Conservation (phyloP, 2,888 invertebrate species). For the Rotaria sp. region DNA sequence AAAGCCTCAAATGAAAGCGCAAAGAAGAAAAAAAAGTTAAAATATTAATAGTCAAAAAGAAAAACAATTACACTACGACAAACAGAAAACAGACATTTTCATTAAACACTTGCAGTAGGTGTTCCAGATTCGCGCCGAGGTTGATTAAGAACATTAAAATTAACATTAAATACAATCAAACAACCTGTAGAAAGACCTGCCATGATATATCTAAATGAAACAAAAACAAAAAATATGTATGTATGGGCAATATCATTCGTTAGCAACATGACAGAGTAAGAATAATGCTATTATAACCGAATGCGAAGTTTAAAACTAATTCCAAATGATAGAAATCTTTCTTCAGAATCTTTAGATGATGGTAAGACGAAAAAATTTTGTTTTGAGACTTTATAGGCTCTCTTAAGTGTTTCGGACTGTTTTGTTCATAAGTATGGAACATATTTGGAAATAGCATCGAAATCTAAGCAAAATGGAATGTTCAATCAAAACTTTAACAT, state of each 20-base stretch:
- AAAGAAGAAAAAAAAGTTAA: not conserved
- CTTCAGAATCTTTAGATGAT: too few species aligned
- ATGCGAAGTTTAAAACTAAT: too few species aligned
- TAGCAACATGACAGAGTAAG: too few species aligned
- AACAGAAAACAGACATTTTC: not conserved
- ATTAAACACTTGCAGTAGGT: slow-evolving; percentile 19
- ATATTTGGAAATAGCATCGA: too few species aligned
- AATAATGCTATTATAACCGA: too few species aligned
- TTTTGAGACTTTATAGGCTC: too few species aligned
- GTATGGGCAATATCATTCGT: not conserved
- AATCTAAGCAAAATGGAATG: too few species aligned
- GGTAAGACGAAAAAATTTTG: too few species aligned
- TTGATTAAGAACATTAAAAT: slow-evolving; percentile 70
- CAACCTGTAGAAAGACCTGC: slow-evolving; percentile 95
- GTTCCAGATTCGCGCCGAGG: slow-evolving; percentile 1
- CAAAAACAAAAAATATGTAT: slow-evolving; percentile 13
- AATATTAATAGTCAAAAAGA: slow-evolving; percentile 31
- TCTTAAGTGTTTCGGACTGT: too few species aligned
- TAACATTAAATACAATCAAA: slow-evolving; percentile 95
- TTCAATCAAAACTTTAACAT: too few species aligned
- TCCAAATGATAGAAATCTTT: too few species aligned
- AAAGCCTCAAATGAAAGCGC: not conserved
- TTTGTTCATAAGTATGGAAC: too few species aligned
- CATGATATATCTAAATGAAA: slow-evolving; percentile 74
- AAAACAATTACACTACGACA: not conserved